Conservation (phyloP, 2,888 invertebrate genomes). For the Sphinx pinastri region DNA sequence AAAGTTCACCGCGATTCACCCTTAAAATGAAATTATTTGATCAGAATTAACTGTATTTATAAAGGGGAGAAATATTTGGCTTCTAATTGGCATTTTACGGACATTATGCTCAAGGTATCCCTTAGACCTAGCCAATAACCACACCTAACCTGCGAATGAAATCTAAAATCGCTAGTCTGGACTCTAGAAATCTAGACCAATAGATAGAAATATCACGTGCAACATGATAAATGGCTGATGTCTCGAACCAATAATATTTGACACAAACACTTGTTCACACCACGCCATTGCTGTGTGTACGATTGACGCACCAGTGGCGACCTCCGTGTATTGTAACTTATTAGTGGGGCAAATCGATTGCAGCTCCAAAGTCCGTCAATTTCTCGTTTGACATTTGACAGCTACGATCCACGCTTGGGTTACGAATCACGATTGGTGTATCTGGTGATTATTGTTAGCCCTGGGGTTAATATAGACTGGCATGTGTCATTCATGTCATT, state of each 20-base stretch:
- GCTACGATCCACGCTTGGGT: neutral
- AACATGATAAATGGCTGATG: neutral
- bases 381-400: constrained; percentile 20
- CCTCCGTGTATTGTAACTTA: constrained; percentile 18
- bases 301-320: constrained; percentile 7
- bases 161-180: too few relatives aligned
- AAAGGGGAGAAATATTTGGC: too few relatives aligned
- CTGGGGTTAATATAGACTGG: too few relatives aligned
- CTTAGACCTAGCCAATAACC: too few relatives aligned
- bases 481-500: too few relatives aligned
- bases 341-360: constrained; percentile 12
- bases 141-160: too few relatives aligned
- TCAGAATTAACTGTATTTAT: too few relatives aligned
- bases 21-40: too few relatives aligned
- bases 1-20: too few relatives aligned
- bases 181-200: too few relatives aligned
- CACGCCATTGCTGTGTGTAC: constrained; percentile 6
- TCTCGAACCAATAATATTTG: neutral
- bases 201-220: neutral
- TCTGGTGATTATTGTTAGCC: neutral
- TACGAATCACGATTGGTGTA: neutral
- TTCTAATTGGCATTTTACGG: too few relatives aligned
- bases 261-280: neutral
- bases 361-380: constrained; percentile 21
- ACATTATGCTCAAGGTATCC: too few relatives aligned